Percentiles rank a stretch among this genome's conserved stretches.
phyloP scores from a whole-genome alignment of 2,797 vertebrate genomes.

The Coreius guichenoti region DNA sequence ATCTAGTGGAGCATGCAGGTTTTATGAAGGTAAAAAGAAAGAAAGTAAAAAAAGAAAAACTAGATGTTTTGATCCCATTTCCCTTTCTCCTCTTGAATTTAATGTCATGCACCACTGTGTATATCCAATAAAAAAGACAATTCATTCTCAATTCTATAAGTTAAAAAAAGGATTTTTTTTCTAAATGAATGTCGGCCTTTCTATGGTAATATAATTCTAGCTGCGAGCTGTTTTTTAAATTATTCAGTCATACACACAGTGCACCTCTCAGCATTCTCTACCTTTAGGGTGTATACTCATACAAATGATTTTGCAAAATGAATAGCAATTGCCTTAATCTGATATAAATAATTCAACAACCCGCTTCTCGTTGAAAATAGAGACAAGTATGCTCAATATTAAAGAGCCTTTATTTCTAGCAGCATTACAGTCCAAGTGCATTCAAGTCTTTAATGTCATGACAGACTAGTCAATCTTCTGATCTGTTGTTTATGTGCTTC shows the following conservation, averaged over 20 bases:
- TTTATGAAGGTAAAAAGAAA: conserved; percentile 18
- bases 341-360: conserved; percentile 26
- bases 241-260: neutral
- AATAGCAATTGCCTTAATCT: conserved; percentile 4
- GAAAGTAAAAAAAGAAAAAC: no score
- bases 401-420: neutral
- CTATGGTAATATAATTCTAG: neutral
- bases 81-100: neutral
- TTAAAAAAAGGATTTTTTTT: neutral
- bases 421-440: neutral
- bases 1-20: neutral
- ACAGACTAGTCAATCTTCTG: neutral
- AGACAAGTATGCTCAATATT: neutral
- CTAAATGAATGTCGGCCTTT: neutral
- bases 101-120: neutral
- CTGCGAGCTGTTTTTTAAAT: neutral
- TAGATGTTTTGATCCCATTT: neutral
- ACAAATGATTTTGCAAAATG: conserved; percentile 16
- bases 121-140: neutral
- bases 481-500: neutral
- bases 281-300: conserved; percentile 21
- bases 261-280: conserved; percentile 33
- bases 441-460: neutral
- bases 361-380: neutral
- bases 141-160: neutral